Evolutionary conservation across 2,888 invertebrate species (phyloP), one percentile per base, ranked within the genome.

Genomic region (Epistrophe grossulariae): DNA sequence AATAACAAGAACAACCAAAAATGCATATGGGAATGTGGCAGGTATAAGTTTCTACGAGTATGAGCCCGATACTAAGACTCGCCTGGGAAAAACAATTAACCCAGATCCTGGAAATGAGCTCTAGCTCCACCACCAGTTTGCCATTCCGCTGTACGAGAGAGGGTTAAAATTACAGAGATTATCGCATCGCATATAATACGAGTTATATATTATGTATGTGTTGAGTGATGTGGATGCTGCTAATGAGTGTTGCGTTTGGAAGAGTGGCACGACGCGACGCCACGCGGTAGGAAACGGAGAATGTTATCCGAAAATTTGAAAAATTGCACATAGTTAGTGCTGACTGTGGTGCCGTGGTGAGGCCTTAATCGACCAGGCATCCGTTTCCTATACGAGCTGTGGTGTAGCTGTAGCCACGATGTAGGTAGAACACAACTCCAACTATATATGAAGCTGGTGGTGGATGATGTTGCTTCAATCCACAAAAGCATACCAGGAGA

Each of bases 41-140:
- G 60, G 43, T 64, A 55, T 57, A 45, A 45, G 60, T 19, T n/a
- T 48, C 5, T 48, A 48, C 15, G 28, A 31, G 45, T 48, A 66
- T 24, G 28, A 35, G 45, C 66, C 24, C 10, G 64, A 79, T 74
- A 71, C 31, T 57, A 48, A 43, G 50, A 31, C 70, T 48, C 73
- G 79, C 71, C 73, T 74, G 79, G 79, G 83, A 83, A 74, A 79
- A 79, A 83, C 79, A 83, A 83, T 83, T 83, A 83, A 79, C 83
- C 83, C 70, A 83, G 83, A 79, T 79, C 38, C 62, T 28, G 45
- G 52, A 31, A 64, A 31, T 28, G 57, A 72, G 50, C 38, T 50
- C 48, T 15, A 55, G 31, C 40, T 40, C 9, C 38, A 50, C 35
- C 19, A 50, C 24, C 28, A 15, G n/a, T 24, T 52, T 40, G 15